Percentiles rank a stretch among this genome's conserved stretches.
Conservation (phyloP, 2,888 invertebrate species). For the Diplolepis rosae region DNA sequence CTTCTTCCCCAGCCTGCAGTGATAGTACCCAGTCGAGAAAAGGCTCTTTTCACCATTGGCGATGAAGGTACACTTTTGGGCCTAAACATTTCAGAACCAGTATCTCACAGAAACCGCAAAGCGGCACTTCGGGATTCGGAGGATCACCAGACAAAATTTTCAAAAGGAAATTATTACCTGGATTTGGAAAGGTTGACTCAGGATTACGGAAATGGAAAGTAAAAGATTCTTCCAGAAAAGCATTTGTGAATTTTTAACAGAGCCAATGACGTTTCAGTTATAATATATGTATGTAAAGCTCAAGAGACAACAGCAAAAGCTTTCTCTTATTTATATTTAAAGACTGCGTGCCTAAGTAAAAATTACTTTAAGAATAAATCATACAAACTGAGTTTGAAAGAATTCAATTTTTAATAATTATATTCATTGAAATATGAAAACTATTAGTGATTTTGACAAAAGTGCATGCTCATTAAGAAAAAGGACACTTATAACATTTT, state of each 20-base stretch:
- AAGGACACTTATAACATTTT: too few relatives aligned
- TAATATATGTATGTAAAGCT: slow-evolving; percentile 4
- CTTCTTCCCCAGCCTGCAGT: slow-evolving; percentile 94
- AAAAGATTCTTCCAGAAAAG: slow-evolving; percentile 22
- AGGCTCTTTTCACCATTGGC: slow-evolving; percentile 94
- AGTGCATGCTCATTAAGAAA: too few relatives aligned
- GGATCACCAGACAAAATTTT: slow-evolving; percentile 40
- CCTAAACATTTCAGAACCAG: slow-evolving; percentile 76
- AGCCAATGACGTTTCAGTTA: not conserved
- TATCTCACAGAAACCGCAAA: slow-evolving; percentile 72
- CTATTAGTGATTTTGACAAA: too few relatives aligned
- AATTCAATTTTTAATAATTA: not conserved
- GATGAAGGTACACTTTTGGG: slow-evolving; percentile 96
- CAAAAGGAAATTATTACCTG: slow-evolving; percentile 20
- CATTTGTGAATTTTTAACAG: slow-evolving; percentile 1
- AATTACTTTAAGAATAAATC: not conserved
- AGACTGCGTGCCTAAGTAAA: not conserved
- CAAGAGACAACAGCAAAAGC: slow-evolving; percentile 49
- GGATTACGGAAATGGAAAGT: not conserved
- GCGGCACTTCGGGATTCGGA: slow-evolving; percentile 69
- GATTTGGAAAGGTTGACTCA: slow-evolving; percentile 12
- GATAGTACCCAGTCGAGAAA: slow-evolving; percentile 91
- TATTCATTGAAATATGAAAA: too few relatives aligned
- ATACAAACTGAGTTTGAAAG: not conserved
- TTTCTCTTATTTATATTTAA: not conserved